Conservation (phyloP, 35 echinoderm and acorn worm species). For the Anneissia japonica region DNA sequence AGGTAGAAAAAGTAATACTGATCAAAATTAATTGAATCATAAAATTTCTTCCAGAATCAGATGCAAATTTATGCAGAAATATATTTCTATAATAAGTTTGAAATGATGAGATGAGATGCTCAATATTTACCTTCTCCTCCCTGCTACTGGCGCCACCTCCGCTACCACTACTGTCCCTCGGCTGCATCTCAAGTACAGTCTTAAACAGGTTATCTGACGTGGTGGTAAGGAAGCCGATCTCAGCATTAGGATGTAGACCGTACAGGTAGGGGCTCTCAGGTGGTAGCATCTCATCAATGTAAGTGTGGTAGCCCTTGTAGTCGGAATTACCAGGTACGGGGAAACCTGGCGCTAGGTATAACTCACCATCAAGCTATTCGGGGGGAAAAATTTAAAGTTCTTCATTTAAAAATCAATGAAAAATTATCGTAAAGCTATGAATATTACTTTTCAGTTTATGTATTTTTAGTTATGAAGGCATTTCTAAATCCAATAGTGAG, state of each 20-base stretch:
- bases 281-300: constrained; percentile 95
- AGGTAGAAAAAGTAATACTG: too few relatives aligned
- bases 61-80: background rate
- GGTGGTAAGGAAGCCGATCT: constrained; percentile 97
- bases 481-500: too few relatives aligned
- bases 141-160: constrained; percentile 79
- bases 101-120: too few relatives aligned
- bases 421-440: too few relatives aligned
- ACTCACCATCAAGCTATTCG: constrained; percentile 93
- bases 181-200: constrained; percentile 96
- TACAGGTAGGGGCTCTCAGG: constrained; percentile 98
- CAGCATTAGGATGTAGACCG: constrained; percentile 96
- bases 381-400: too few relatives aligned
- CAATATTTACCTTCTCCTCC: constrained; percentile 81
- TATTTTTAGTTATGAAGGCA: too few relatives aligned
- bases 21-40: too few relatives aligned
- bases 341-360: constrained; percentile 91
- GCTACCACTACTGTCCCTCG: constrained; percentile 69
- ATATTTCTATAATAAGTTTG: background rate
- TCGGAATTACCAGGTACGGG: constrained; percentile 93
- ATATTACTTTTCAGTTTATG: too few relatives aligned
- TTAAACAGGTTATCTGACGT: constrained; percentile 96
- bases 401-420: too few relatives aligned
- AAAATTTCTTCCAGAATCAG: too few relatives aligned
- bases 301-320: constrained; percentile 93